Percentiles rank a stretch among this genome's conserved stretches.
Conservation (phyloP, 2,888 invertebrate genomes). For the Spilarctia lutea region DNA sequence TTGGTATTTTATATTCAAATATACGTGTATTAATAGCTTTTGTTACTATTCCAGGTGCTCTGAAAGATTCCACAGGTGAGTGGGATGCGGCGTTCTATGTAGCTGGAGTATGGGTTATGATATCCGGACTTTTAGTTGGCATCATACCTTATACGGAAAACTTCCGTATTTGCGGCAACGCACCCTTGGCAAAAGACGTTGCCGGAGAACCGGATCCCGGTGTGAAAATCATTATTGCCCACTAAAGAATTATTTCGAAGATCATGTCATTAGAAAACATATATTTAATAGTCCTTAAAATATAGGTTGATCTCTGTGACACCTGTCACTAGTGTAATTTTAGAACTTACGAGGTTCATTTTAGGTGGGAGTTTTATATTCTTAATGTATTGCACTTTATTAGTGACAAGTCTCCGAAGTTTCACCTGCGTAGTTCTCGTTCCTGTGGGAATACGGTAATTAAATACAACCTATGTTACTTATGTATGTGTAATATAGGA, state of each 20-base stretch:
- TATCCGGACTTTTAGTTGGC: conserved; percentile 90
- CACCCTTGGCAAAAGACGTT: conserved; percentile 78
- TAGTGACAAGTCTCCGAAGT: no score
- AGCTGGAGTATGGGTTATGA: conserved; percentile 92
- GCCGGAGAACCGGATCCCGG: conserved; percentile 79
- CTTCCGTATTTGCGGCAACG: conserved; percentile 86
- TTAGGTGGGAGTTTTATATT: no score
- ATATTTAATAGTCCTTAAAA: not conserved
- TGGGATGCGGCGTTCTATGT: conserved; percentile 94
- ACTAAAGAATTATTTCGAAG: conserved; percentile 55
- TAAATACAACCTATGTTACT: no score
- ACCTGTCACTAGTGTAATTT: no score
- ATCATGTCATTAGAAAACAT: not conserved
- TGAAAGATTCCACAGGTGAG: conserved; percentile 88
- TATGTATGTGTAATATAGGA: no score
- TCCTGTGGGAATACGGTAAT: no score
- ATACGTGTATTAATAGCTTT: not conserved
- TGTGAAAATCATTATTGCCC: conserved; percentile 79
- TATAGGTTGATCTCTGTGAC: no score
- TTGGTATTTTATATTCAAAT: not conserved
- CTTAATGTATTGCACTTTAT: no score
- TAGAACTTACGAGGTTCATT: no score
- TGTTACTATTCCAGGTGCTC: conserved; percentile 65
- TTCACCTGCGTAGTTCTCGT: no score
- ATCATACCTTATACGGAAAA: conserved; percentile 89